These are phyloP conservation scores for Notolabrus celidotus DNA, from an alignment of 2,797 vertebrate genomes.

Conservation along the genomic window DNA sequence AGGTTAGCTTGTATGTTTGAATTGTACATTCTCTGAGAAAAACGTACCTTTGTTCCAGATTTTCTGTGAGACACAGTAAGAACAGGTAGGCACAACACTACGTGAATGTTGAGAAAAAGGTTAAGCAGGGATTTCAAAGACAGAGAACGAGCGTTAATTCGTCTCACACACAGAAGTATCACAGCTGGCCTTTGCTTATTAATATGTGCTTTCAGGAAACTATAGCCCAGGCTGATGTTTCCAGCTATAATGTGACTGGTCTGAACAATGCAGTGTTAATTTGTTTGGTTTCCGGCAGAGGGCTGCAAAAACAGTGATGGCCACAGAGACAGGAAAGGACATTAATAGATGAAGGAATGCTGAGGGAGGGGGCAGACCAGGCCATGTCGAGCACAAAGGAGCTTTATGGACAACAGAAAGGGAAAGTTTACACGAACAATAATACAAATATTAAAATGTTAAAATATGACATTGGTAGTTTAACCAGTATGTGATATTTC, in stretches of 20 bases:
- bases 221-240: constrained; percentile 91
- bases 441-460: too few species aligned
- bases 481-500: too few species aligned
- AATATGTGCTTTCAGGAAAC: constrained; percentile 90
- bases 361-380: not conserved
- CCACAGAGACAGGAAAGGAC: constrained; percentile 75
- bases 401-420: constrained; percentile 15
- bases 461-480: too few species aligned
- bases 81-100: not conserved
- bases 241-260: constrained; percentile 88
- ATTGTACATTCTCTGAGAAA: too few species aligned
- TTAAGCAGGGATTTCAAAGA: constrained; percentile 10
- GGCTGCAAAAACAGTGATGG: constrained; percentile 76
- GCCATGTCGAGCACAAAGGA: constrained; percentile 20
- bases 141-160: not conserved
- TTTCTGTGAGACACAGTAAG: too few species aligned
- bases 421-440: not conserved
- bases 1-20: too few species aligned
- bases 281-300: constrained; percentile 75
- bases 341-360: constrained; percentile 76
- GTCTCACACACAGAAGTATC: constrained; percentile 15
- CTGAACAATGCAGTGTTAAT: constrained; percentile 78
- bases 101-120: not conserved
- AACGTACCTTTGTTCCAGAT: too few species aligned
- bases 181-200: constrained; percentile 72